A percentile compares a stretch with the other conserved stretches of the same genome.
Evolutionary conservation across 1,140 invertebrate species (phyloP).

Genomic region (Papilio aristodemus): DNA sequence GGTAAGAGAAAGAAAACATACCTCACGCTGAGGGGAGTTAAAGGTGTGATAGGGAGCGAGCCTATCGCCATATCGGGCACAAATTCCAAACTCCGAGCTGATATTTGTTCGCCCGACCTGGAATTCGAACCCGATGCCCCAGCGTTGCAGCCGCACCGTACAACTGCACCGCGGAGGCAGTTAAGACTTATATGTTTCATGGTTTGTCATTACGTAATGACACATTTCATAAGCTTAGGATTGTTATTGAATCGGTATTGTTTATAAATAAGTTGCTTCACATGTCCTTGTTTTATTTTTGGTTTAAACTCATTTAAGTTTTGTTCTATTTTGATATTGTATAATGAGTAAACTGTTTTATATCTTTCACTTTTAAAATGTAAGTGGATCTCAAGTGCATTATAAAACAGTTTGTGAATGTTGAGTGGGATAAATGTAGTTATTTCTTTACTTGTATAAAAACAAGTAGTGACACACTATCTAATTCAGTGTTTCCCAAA

Average conservation of each 20-base stretch:
- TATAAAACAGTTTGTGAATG: constrained; percentile 19
- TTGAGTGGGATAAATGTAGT: not conserved
- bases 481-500: too few relatives aligned
- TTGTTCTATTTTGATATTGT: constrained; percentile 35
- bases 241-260: constrained; percentile 39
- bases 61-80: too few relatives aligned
- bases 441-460: constrained; percentile 23
- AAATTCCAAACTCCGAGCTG: too few relatives aligned
- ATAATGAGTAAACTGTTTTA: constrained; percentile 30
- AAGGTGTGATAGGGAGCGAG: too few relatives aligned
- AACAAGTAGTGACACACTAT: not conserved
- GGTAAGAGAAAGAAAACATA: too few relatives aligned
- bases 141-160: too few relatives aligned
- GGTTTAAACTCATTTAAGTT: constrained; percentile 36
- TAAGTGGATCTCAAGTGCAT: constrained; percentile 16
- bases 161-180: too few relatives aligned
- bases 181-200: not conserved
- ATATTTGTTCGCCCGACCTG: too few relatives aligned
- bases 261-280: constrained; percentile 42
- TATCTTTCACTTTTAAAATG: constrained; percentile 14
- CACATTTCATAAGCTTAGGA: constrained; percentile 32
- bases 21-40: too few relatives aligned
- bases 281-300: constrained; percentile 40
- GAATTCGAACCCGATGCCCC: too few relatives aligned
- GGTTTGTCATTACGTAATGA: constrained; percentile 33